Base-by-base conservation (phyloP, 2,888 invertebrate genomes). In the Eucriotettix oculatus region DNA sequence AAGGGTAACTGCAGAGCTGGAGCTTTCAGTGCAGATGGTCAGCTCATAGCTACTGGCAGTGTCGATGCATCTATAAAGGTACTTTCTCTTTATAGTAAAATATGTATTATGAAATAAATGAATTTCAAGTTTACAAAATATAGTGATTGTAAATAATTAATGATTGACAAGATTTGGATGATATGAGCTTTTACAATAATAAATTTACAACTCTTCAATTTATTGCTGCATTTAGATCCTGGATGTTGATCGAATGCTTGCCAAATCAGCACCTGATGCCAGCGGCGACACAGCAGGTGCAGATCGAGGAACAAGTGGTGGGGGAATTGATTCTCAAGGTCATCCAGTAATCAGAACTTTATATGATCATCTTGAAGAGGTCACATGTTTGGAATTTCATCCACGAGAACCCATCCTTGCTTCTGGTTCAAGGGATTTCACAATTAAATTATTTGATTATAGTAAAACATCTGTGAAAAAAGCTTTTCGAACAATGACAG, bases 391-490 rank as follows among this genome's bases (percentile, higher is more conserved):
- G 53, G 95, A 96, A 71, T 99, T 99, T 75, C 99, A 99, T 73
- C 98, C 99, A 0, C 84, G 88, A 57, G 93, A 94, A 66, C 93
- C 95, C 66, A 87, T 98, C 66, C 78, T 99, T 29, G 92, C 93
- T 0, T 98, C 97, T 0, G 99, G 98, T 0, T 94, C 95, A 10
- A 80, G 88, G 48, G 99, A 99, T 71, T 90, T 87, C 70, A 93
- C 93, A 14, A 86, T 99, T 58, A 95, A 98, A 71, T 80, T 99
- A 54, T 99, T 99, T 71, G 99, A 99, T 72, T 99, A 92, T 70
- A 94, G 97, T 48, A 98, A 99, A 73, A 94, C 98, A 0, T 96
- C 97, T 0, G 97, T 97, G 0, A 99, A 98, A 73, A 94, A 98
- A 70, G 98, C 98, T 0, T 95, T 89, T 71, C 92, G 93, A 69